A percentile compares a stretch with the other conserved stretches of the same genome.
phyloP scores from a whole-genome alignment of 2,888 invertebrate species.

The Tenthredo distinguenda region DNA sequence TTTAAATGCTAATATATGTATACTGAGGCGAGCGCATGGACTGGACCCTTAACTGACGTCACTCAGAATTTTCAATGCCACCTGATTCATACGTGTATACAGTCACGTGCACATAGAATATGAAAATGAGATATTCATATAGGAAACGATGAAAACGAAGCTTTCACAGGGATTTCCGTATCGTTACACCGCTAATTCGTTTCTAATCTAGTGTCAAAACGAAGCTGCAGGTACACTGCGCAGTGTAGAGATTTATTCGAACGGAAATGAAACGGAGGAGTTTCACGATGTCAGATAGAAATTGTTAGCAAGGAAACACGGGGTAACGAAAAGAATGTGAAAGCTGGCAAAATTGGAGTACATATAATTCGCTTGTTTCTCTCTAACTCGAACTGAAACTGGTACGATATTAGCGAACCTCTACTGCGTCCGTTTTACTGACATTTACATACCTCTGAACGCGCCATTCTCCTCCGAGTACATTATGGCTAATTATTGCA shows the following conservation, averaged over 20 bases:
- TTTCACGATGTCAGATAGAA: neutral
- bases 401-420: neutral
- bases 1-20: conserved; percentile 38
- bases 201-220: neutral
- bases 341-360: conserved; percentile 22
- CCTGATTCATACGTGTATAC: neutral
- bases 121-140: neutral
- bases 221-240: neutral
- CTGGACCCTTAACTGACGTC: conserved; percentile 43
- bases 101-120: neutral
- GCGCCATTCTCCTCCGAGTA: neutral
- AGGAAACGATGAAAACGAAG: neutral
- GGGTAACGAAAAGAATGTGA: conserved; percentile 10
- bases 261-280: neutral
- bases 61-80: conserved; percentile 23
- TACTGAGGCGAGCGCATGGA: conserved; percentile 5
- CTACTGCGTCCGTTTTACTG: neutral
- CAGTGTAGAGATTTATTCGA: neutral
- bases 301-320: neutral
- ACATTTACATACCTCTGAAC: conserved; percentile 19
- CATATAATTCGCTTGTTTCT: conserved; percentile 19
- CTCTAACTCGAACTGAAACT: neutral
- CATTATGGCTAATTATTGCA: conserved; percentile 14
- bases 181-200: neutral
- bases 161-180: neutral